Evolutionary conservation across 1,140 invertebrate genomes (phyloP).

Genomic region (Lucilia sericata): DNA sequence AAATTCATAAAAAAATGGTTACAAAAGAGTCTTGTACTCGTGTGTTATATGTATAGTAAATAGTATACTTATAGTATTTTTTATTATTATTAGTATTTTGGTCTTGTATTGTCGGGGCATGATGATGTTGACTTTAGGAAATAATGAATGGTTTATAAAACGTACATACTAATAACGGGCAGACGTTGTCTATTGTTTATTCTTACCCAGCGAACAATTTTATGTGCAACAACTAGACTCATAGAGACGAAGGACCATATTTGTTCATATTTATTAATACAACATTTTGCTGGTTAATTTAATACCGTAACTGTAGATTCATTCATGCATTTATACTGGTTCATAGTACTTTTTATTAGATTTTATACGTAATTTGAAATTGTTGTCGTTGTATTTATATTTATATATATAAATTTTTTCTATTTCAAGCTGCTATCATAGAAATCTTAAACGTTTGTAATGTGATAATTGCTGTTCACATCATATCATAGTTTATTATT

Average conservation of each 20-base stretch:
- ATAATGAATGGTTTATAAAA: background rate
- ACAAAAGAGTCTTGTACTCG: background rate
- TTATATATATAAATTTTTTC: background rate
- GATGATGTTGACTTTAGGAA: background rate
- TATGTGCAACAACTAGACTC: too few species aligned
- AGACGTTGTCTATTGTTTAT: too few species aligned
- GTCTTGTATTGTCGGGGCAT: background rate
- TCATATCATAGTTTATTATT: background rate
- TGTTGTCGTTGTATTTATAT: background rate
- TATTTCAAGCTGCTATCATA: background rate
- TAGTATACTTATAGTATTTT: background rate
- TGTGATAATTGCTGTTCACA: constrained; percentile 36
- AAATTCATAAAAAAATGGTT: constrained; percentile 2
- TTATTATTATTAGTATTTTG: background rate
- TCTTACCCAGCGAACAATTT: too few species aligned
- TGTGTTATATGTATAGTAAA: background rate
- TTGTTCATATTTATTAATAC: too few species aligned
- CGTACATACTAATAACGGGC: too few species aligned
- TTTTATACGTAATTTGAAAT: background rate
- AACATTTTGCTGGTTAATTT: too few species aligned
- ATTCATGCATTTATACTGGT: constrained; percentile 31
- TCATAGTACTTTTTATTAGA: background rate
- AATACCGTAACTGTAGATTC: background rate
- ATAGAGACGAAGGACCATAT: too few species aligned
- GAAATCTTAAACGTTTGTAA: constrained; percentile 43